Evolutionary conservation across 2,113 vertebrate genomes (phyloP).

Genomic region (Thymallus thymallus): DNA sequence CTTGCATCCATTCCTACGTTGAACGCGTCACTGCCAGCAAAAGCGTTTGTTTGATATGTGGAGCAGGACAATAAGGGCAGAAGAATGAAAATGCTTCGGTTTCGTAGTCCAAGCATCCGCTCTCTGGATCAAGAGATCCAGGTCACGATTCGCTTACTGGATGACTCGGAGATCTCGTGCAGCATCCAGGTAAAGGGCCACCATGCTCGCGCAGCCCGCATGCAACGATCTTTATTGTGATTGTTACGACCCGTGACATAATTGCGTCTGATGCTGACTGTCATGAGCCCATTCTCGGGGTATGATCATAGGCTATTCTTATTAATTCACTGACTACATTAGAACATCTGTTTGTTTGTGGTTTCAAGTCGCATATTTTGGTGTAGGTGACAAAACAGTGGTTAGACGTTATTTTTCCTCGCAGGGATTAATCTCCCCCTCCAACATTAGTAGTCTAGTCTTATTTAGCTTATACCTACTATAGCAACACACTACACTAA

Average conservation of each 20-base stretch:
- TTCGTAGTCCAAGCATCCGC: constrained; percentile 90
- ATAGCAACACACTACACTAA: too few relatives aligned
- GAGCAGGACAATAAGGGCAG: constrained; percentile 65
- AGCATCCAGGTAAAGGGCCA: constrained; percentile 83
- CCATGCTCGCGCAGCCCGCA: constrained; percentile 1
- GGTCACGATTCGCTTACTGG: constrained; percentile 90
- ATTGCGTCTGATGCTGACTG: constrained; percentile 1
- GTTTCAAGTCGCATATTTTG: too few relatives aligned
- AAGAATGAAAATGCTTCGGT: constrained; percentile 92
- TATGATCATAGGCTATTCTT: too few relatives aligned
- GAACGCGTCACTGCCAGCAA: constrained; percentile 45
- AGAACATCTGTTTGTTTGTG: too few relatives aligned
- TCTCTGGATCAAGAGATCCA: constrained; percentile 87
- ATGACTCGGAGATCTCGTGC: constrained; percentile 92
- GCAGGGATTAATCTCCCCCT: too few relatives aligned
- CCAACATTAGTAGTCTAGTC: too few relatives aligned
- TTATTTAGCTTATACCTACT: too few relatives aligned
- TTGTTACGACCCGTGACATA: neutral
- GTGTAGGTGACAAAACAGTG: too few relatives aligned
- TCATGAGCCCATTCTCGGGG: neutral
- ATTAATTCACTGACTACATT: too few relatives aligned
- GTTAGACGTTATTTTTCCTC: too few relatives aligned
- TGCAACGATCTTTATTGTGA: constrained; percentile 10
- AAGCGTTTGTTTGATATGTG: constrained; percentile 55
- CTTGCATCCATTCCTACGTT: constrained; percentile 55